Evolutionary conservation across 1,140 invertebrate species (phyloP), one percentile per base, ranked within the genome.

Genomic region (Scaptomyza hsui): DNA sequence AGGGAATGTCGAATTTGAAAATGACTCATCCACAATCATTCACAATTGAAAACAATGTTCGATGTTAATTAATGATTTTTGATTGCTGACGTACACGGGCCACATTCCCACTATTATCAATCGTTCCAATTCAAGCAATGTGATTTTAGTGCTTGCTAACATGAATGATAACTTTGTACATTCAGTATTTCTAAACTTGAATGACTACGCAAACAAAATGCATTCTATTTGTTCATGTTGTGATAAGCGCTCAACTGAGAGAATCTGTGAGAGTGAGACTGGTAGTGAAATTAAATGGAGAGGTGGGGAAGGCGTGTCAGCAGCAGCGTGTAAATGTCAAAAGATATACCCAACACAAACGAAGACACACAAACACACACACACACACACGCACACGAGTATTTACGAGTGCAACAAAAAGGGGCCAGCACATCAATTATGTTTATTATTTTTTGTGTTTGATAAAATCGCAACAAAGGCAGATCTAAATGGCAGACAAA

Each of bases 391-490:
- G 51, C 9, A 60, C 9, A 19, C 6, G 57, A 16, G 13, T 41
- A 65, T 7, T 37, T 29, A 42, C 13, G 51, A 70, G 39, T 16
- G 65, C 52, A 62, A 42, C 71, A 61, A 59, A 83, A 78, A 72
- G 75, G 75, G 80, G 72, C 75, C 79, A 83, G 39, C 79, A 83
- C 79, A 82, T 82, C 83, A 79, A 88, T 89, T 89, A 82, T 86
- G 78, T 86, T 82, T 65, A 75, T 78, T 82, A n/a, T 88, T 70
- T 82, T 69, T 29, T 29, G 26, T 29, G 63, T 75, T 75, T 89
- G 83, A 88, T 88, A 82, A 78, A 78, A 86, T 88, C 78, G 63
- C 48, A 52, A 75, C 73, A 78, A 68, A 70, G 65, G 37, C 39
- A 62, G 45, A 32, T 26, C 55, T 67, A 13, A 13, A 39, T 15